A percentile compares a stretch with the other conserved stretches of the same genome.
Conservation (phyloP, 2,888 invertebrate species). For the Hypolimnas misippus region DNA sequence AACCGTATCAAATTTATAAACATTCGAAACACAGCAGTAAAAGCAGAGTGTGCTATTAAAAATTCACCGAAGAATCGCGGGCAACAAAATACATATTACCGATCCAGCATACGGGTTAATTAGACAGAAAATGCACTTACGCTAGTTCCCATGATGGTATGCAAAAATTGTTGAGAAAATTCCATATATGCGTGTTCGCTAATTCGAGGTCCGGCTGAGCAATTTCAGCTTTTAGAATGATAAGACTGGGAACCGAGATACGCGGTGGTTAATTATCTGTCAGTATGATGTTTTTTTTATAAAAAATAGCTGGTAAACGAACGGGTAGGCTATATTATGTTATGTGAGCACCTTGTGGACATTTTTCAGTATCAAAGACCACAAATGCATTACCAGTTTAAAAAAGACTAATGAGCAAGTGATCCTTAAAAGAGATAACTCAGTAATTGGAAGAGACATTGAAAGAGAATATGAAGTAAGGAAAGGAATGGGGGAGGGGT, state of each 20-base stretch:
- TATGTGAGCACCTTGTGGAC: background rate
- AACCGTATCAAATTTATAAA: constrained; percentile 35
- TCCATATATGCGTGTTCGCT: constrained; percentile 69
- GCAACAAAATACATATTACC: constrained; percentile 51
- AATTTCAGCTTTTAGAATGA: constrained; percentile 72
- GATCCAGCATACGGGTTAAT: constrained; percentile 64
- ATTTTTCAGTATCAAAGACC: too few relatives aligned
- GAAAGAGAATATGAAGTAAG: too few relatives aligned
- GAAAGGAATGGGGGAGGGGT: too few relatives aligned
- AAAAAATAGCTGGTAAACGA: too few relatives aligned
- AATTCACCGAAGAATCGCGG: constrained; percentile 49
- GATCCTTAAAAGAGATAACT: too few relatives aligned
- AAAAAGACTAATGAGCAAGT: too few relatives aligned
- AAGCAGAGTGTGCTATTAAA: constrained; percentile 31
- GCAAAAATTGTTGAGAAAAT: constrained; percentile 83
- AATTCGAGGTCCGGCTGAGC: constrained; percentile 59
- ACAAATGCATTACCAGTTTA: too few relatives aligned
- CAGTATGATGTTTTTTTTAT: background rate
- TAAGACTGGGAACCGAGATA: constrained; percentile 53
- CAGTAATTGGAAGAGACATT: too few relatives aligned
- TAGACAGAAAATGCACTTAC: constrained; percentile 54
- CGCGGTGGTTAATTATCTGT: constrained; percentile 2
- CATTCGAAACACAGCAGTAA: constrained; percentile 30
- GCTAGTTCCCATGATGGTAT: constrained; percentile 78
- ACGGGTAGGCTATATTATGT: background rate